phyloP scores from a whole-genome alignment of 2,113 vertebrate genomes.

The Oophaga pumilio region DNA sequence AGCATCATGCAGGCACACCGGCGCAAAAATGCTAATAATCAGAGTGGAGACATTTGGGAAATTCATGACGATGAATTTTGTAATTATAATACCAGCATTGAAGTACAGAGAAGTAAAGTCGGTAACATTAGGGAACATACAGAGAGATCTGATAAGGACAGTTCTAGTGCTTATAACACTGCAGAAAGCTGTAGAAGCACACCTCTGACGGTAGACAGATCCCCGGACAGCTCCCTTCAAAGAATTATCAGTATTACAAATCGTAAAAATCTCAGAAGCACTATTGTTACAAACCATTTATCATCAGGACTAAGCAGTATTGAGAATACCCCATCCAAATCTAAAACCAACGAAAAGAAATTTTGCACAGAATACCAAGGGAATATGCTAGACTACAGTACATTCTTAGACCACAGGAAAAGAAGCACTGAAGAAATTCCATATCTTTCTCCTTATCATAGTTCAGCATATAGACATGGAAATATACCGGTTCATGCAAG shows the following conservation, averaged over 20 bases:
- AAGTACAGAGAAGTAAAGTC: slow-evolving; percentile 74
- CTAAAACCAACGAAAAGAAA: slow-evolving; percentile 74
- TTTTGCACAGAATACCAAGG: slow-evolving; percentile 69
- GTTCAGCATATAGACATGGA: slow-evolving; percentile 80
- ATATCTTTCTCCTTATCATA: slow-evolving; percentile 88
- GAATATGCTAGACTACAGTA: slow-evolving; percentile 71
- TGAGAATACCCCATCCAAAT: slow-evolving; percentile 69
- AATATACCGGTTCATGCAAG: slow-evolving; percentile 88
- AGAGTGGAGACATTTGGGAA: slow-evolving; percentile 76
- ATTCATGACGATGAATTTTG: slow-evolving; percentile 76
- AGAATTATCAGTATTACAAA: slow-evolving; percentile 88
- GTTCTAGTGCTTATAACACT: slow-evolving; percentile 95
- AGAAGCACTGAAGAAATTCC: slow-evolving; percentile 73
- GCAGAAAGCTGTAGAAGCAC: slow-evolving; percentile 94
- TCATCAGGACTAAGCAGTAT: slow-evolving; percentile 68
- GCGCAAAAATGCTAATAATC: slow-evolving; percentile 79
- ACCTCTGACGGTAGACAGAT: slow-evolving; percentile 84
- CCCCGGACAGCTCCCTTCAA: slow-evolving; percentile 89
- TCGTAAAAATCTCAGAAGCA: slow-evolving; percentile 85
- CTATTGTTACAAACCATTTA: slow-evolving; percentile 66
- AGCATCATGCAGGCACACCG: slow-evolving; percentile 94
- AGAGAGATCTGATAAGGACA: slow-evolving; percentile 96
- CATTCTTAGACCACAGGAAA: slow-evolving; percentile 68
- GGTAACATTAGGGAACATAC: slow-evolving; percentile 84
- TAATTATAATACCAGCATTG: slow-evolving; percentile 74